These are phyloP conservation scores for Girardia tigrina DNA, from an alignment of 2,888 invertebrate genomes.

Conservation along the genomic window DNA sequence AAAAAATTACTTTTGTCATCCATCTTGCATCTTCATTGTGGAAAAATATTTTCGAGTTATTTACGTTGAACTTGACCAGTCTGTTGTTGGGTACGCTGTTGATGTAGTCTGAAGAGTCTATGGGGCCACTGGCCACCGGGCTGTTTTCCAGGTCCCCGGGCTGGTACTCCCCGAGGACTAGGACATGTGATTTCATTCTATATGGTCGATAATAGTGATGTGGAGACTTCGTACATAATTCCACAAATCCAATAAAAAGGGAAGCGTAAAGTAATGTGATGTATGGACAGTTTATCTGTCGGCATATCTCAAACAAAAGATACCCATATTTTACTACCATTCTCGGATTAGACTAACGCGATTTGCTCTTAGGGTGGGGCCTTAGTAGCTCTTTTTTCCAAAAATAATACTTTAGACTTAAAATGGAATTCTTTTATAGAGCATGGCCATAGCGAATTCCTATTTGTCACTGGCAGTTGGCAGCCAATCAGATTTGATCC, in stretches of 20 bases:
- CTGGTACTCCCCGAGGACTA: background rate
- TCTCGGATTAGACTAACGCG: background rate
- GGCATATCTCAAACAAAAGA: background rate
- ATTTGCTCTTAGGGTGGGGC: background rate
- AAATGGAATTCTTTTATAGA: background rate
- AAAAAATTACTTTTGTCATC: background rate
- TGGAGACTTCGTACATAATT: background rate
- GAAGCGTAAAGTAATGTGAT: background rate
- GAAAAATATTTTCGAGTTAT: background rate
- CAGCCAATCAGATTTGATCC: background rate
- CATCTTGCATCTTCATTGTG: background rate
- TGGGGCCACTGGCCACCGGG: background rate
- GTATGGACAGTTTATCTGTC: background rate
- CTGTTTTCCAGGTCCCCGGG: background rate
- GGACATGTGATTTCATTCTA: constrained; percentile 3
- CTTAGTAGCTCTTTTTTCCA: background rate
- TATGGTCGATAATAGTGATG: background rate
- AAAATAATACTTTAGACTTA: background rate
- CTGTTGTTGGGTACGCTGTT: background rate
- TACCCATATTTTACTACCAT: background rate
- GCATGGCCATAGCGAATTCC: background rate
- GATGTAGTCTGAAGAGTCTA: background rate
- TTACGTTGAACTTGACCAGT: background rate
- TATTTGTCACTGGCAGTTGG: background rate
- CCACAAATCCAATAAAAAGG: background rate